Evolutionary conservation across 2,888 invertebrate genomes (phyloP).

Genomic region (Mechanitis mazaeus): DNA sequence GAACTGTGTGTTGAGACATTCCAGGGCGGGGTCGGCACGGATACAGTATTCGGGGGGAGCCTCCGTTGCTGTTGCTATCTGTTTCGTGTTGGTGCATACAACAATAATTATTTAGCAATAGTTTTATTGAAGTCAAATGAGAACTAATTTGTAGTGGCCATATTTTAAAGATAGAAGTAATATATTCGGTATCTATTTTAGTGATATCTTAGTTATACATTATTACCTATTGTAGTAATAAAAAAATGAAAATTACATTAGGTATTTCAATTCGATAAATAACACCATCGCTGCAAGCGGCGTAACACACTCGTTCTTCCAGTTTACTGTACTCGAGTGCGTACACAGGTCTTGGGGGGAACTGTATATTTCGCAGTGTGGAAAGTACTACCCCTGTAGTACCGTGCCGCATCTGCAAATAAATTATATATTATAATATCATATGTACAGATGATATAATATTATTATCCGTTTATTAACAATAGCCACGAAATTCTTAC

Average conservation of each 20-base stretch:
- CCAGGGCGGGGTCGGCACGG: constrained; percentile 56
- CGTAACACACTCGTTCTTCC: constrained; percentile 63
- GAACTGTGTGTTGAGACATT: constrained; percentile 57
- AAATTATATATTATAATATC: background rate
- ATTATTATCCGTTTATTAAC: too few relatives aligned
- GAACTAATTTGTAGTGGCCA: too few relatives aligned
- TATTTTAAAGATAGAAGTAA: too few relatives aligned
- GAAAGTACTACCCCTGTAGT: constrained; percentile 55
- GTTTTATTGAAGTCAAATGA: background rate
- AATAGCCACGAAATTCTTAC: too few relatives aligned
- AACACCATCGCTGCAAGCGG: constrained; percentile 60
- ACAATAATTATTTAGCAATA: background rate
- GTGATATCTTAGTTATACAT: too few relatives aligned
- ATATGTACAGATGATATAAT: too few relatives aligned
- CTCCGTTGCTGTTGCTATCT: constrained; percentile 43
- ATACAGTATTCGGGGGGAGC: constrained; percentile 51
- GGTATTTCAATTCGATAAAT: constrained; percentile 65
- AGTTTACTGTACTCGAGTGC: constrained; percentile 54
- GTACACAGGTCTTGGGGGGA: constrained; percentile 62
- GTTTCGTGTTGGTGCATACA: constrained; percentile 7
- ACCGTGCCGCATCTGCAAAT: constrained; percentile 62
- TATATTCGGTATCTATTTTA: too few relatives aligned
- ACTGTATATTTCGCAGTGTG: constrained; percentile 63
- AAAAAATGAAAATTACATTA: constrained; percentile 38
- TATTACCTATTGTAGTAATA: too few relatives aligned